Evolutionary conservation across 2,888 invertebrate species (phyloP), one percentile per base, ranked within the genome.

Genomic region (Allacma fusca): DNA sequence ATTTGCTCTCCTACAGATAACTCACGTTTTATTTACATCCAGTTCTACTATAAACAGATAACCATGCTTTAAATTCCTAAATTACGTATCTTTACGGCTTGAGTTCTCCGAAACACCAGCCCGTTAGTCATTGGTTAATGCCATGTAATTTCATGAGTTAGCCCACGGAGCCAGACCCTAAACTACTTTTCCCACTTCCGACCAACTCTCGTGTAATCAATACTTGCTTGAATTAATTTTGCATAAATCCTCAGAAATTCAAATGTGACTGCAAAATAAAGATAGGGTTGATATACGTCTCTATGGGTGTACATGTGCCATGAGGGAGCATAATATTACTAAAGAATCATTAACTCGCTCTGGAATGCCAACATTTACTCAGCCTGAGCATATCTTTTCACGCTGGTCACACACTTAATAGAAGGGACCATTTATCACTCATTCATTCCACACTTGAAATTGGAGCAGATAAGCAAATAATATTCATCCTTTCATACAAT

Each of bases 401-500:
- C 68, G 23, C 68, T 29, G 40, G 43, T 70, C 43, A 44, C 44
- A 43, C 43, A 23, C 44, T 43, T 44, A 65, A 65, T 65, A 28
- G 16, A 29, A 29, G 65, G 28, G 28, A 21, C 23, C 69, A 70
- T 70, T 44, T 43, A 70, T 70, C 44, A 70, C 57, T 67, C 65
- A 67, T 57, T 57, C 57, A 57, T 68, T 71, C 28, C 21, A 29
- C 26, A 67, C 43, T 44, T 43, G 59, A 50, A 59, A 70, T 43
- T 68, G 50, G 68, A 68, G 26, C 62, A 74, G 68, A 57, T 57
- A 75, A 69, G 59, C 24, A 62, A 40, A 57, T 75, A 28, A 64
- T 62, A 67, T 64, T 57, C 40, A 29, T 21, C 26, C 19, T 28
- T 44, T 44, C 44, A 44, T 28, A 29, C 50, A 13, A 13, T 50